Base-by-base conservation (phyloP, 2,113 vertebrate genomes). In the Sitta europaea region DNA sequence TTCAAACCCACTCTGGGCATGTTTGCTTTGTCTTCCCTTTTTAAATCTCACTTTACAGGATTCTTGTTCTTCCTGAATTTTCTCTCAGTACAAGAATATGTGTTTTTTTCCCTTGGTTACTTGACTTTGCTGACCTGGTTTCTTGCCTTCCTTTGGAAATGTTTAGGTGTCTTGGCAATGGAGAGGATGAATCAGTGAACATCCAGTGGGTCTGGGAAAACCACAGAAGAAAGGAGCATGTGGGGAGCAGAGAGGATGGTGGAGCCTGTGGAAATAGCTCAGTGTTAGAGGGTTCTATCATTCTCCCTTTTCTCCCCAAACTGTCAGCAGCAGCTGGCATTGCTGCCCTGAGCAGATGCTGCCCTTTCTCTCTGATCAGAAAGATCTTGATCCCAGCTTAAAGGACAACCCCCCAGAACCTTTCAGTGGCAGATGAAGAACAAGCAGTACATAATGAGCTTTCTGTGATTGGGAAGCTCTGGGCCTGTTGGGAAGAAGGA, bases 111-210 rank as follows among this genome's bases (percentile, higher is more conserved):
- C 86, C 80, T 86, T 92, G 75, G 88, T 96, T 94, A 77, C 73
- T 88, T 61, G 79, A 97, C 91, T 95, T 63, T 94, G 94, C 76
- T 97, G 95, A 95, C 79, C 77, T 79, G 81, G 77, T 95, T 94
- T 92, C 86, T 91, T 53, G 90, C 62, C 61, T 95, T 86, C 91
- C 86, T 91, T 81, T 91, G 95, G 93, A 95, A 96, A 94, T 3
- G 10, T 72, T 92, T 53, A 65, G 87, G 62, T 94, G 58, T 92
- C 58, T 86, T 14, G 0, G 62, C 29, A 35, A 70, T 36, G 87
- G 93, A 94, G 84, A 90, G 62, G 66, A 75, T 96, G 91, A 96
- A 94, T 96, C 96, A 95, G 77, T 47, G 74, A 94, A 85, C 10
- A 65, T n/a, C 45, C 53, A 78, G 80, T 0, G 1, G 62, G 55